These are phyloP conservation scores for Cydia strobilella DNA, from an alignment of 1,140 invertebrate species.

Conservation along the genomic window DNA sequence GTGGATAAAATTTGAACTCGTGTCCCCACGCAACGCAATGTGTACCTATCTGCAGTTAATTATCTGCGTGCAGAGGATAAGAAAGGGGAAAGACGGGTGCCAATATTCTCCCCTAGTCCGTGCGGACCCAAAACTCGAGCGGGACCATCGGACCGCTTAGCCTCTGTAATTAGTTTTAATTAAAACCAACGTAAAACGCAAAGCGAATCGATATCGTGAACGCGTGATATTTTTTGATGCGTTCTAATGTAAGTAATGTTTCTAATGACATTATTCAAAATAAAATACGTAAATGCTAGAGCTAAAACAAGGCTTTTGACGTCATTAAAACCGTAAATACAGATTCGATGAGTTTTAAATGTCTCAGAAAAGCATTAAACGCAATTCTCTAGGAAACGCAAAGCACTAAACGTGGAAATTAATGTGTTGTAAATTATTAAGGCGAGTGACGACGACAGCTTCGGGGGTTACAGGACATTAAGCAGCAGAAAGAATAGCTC, in stretches of 20 bases:
- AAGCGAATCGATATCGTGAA: conserved; percentile 39
- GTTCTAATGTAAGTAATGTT: too few relatives aligned
- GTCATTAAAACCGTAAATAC: background rate
- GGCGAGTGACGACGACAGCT: conserved; percentile 43
- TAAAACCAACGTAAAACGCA: conserved; percentile 58
- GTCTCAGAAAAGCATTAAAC: conserved; percentile 23
- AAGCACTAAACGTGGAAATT: conserved; percentile 39
- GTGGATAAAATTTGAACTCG: conserved; percentile 72
- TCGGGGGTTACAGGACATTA: conserved; percentile 38
- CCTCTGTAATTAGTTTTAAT: conserved; percentile 72
- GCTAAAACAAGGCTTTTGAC: conserved; percentile 12
- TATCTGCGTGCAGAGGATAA: conserved; percentile 67
- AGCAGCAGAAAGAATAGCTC: conserved; percentile 53
- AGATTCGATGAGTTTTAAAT: conserved; percentile 30
- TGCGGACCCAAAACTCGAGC: conserved; percentile 53
- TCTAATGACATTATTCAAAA: too few relatives aligned
- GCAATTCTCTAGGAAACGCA: conserved; percentile 35
- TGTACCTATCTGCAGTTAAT: conserved; percentile 76
- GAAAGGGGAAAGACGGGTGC: conserved; percentile 59
- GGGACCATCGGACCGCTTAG: conserved; percentile 58
- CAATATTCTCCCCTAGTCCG: conserved; percentile 58
- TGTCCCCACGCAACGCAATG: conserved; percentile 48
- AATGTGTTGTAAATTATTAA: conserved; percentile 51
- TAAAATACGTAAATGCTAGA: background rate
- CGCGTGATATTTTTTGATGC: conserved; percentile 23